phyloP scores from a whole-genome alignment of 1,140 invertebrate genomes.

The Saccostrea glomerata region DNA sequence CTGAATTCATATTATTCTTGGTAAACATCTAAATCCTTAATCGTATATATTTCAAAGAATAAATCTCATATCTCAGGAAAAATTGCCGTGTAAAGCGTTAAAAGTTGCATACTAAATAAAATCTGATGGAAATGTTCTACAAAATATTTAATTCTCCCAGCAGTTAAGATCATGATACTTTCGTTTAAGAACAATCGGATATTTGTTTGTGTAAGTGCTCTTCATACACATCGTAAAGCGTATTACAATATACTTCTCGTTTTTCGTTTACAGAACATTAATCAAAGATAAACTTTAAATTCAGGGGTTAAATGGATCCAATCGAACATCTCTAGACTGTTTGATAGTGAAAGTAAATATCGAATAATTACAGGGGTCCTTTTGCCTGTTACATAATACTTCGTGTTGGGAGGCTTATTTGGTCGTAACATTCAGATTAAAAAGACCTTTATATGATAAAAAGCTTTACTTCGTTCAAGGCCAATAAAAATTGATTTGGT shows the following conservation, averaged over 20 bases:
- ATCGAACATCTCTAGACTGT: background rate
- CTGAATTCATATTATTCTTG: no score
- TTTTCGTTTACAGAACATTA: background rate
- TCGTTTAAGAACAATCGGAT: background rate
- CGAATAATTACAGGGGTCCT: background rate
- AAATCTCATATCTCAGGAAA: no score
- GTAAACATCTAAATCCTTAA: no score
- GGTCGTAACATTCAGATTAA: background rate
- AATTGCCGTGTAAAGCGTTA: background rate
- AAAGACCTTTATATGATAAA: background rate
- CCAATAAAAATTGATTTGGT: no score
- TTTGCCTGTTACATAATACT: conserved; percentile 1
- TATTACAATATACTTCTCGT: background rate
- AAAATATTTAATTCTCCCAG: no score
- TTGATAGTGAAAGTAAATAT: conserved; percentile 29
- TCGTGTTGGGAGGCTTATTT: background rate
- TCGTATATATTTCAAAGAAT: no score
- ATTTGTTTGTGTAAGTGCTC: background rate
- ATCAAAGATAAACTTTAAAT: conserved; percentile 31
- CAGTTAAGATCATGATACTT: background rate
- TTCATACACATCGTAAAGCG: background rate
- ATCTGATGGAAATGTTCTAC: background rate
- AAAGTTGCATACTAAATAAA: background rate
- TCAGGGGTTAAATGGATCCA: background rate
- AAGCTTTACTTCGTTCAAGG: background rate